Evolutionary conservation across 1,140 invertebrate genomes (phyloP).

Genomic region (Ceratina calcarata): DNA sequence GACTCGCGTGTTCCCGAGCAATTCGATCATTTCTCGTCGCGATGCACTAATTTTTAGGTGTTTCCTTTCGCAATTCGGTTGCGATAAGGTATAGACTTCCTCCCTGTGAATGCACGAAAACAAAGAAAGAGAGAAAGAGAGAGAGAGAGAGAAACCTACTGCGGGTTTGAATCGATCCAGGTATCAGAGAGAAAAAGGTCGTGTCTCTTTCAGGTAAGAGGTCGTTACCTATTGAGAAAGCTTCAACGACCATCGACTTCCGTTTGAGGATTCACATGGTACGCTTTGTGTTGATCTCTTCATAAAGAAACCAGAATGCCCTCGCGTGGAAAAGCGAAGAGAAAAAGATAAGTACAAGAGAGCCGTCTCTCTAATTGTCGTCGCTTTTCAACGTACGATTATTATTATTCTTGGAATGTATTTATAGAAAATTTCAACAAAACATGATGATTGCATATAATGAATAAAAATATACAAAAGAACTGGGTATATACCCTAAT

Average conservation of each 20-base stretch:
- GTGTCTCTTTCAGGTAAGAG: constrained; percentile 44
- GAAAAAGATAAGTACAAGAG: not conserved
- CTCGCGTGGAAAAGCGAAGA: not conserved
- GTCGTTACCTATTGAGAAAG: constrained; percentile 38
- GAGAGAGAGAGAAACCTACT: not conserved
- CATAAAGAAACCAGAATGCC: constrained; percentile 4
- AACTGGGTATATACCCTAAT: too few relatives aligned
- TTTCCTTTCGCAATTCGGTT: constrained; percentile 28
- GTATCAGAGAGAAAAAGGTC: constrained; percentile 29
- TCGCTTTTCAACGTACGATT: not conserved
- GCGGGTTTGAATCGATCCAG: not conserved
- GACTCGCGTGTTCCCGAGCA: constrained; percentile 32
- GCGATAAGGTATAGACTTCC: constrained; percentile 6
- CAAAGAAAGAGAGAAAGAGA: not conserved
- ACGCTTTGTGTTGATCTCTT: constrained; percentile 39
- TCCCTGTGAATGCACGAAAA: not conserved
- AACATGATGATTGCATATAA: too few relatives aligned
- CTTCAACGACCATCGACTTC: constrained; percentile 52
- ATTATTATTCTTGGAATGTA: too few relatives aligned
- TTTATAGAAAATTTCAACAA: too few relatives aligned
- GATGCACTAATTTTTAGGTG: constrained; percentile 22
- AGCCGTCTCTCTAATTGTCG: constrained; percentile 13
- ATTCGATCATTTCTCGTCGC: constrained; percentile 24
- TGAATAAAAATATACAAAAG: too few relatives aligned
- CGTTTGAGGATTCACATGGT: constrained; percentile 41